These are phyloP conservation scores for Pholis gunnellus DNA, from an alignment of 2,113 vertebrate genomes.

Conservation along the genomic window DNA sequence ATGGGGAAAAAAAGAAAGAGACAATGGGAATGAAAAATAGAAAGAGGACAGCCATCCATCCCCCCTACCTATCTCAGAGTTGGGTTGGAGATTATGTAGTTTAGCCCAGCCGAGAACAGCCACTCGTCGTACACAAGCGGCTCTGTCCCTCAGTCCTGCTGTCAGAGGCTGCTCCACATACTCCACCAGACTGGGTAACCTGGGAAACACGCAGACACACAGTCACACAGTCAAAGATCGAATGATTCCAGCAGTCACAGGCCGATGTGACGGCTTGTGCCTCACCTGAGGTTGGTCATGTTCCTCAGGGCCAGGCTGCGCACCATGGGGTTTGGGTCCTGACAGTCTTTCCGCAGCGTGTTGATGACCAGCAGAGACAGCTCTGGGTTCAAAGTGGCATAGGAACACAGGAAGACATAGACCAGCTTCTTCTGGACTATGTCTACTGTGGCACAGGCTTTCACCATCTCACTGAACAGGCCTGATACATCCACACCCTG, in stretches of 20 bases:
- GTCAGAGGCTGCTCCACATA: constrained; percentile 93
- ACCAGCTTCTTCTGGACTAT: constrained; percentile 96
- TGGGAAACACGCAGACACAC: constrained; percentile 49
- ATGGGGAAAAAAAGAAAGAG: neutral
- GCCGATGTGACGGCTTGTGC: rapidly evolving
- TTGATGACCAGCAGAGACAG: constrained; percentile 95
- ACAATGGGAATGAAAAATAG: neutral
- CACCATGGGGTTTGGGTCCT: constrained; percentile 94
- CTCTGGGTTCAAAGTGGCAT: constrained; percentile 91
- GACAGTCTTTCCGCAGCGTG: constrained; percentile 93
- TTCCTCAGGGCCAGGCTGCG: constrained; percentile 92
- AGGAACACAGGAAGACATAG: constrained; percentile 93
- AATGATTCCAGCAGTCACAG: neutral
- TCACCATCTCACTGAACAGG: constrained; percentile 96
- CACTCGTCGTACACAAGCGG: constrained; percentile 93
- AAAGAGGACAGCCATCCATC: neutral
- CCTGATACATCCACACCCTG: constrained; percentile 91
- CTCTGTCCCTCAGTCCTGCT: constrained; percentile 90
- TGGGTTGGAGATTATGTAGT: constrained; percentile 89
- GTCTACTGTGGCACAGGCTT: constrained; percentile 92
- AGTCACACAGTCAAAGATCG: neutral
- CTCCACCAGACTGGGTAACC: constrained; percentile 92
- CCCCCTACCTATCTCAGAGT: constrained; percentile 88
- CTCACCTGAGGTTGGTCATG: constrained; percentile 93
- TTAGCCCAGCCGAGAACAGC: constrained; percentile 96